Conservation (phyloP, 2,113 vertebrate species). For the Zosterops pallidus region DNA sequence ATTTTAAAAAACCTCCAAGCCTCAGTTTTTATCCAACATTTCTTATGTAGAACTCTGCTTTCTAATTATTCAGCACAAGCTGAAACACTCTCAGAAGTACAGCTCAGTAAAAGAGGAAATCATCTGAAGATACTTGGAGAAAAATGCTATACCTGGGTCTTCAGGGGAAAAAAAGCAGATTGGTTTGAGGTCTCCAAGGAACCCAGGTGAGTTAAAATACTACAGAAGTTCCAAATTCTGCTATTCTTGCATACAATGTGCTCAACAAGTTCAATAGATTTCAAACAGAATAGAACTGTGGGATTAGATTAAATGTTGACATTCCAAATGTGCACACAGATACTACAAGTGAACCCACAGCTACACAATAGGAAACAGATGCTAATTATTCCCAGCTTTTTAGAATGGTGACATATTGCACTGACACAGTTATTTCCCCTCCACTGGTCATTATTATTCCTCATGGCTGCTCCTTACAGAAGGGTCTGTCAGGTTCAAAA, state of each 20-base stretch:
- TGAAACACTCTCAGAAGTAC: not conserved
- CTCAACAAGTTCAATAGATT: not conserved
- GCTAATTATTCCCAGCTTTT: not conserved
- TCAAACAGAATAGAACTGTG: not conserved
- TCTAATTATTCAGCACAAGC: not conserved
- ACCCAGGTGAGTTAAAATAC: not conserved
- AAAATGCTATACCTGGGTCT: not conserved
- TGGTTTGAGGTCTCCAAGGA: not conserved
- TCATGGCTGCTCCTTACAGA: not conserved
- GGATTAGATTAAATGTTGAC: not conserved
- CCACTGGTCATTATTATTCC: not conserved
- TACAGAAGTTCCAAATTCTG: not conserved
- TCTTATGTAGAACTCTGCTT: not conserved
- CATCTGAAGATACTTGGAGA: not conserved
- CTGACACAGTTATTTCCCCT: not conserved
- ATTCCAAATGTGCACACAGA: not conserved
- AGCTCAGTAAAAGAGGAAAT: not conserved
- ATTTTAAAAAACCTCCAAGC: fast-evolving
- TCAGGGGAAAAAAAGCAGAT: not conserved
- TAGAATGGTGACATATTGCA: not conserved
- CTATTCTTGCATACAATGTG: not conserved
- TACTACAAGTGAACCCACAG: not conserved
- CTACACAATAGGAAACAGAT: not conserved
- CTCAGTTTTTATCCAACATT: not conserved
- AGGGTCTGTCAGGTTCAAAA: not conserved